phyloP scores from a whole-genome alignment of 2,888 invertebrate species.

The Asteroscopus sphinx region DNA sequence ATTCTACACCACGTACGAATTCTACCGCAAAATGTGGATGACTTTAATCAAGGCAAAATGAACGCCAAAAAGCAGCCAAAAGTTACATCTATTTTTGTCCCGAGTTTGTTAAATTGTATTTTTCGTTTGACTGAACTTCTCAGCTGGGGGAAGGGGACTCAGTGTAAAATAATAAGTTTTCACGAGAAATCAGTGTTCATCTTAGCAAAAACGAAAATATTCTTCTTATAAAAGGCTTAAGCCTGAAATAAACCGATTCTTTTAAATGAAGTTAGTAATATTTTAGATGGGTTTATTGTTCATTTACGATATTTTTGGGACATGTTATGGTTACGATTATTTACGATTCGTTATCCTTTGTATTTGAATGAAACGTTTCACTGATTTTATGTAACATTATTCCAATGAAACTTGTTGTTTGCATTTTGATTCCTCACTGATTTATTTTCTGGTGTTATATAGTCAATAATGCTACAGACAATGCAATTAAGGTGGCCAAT shows the following conservation, averaged over 20 bases:
- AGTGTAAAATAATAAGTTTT: constrained; percentile 61
- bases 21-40: constrained; percentile 48
- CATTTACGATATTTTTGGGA: constrained; percentile 5
- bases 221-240: constrained; percentile 11
- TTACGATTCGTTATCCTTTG: constrained; percentile 14
- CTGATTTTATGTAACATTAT: constrained; percentile 1
- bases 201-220: constrained; percentile 50
- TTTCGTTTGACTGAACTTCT: constrained; percentile 67
- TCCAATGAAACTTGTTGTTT: constrained; percentile 2
- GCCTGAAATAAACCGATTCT: constrained; percentile 22
- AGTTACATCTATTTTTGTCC: constrained; percentile 64
- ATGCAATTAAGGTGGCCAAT: too few species aligned
- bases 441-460: too few species aligned
- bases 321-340: too few species aligned
- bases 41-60: constrained; percentile 67
- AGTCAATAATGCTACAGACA: too few species aligned
- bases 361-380: constrained; percentile 1
- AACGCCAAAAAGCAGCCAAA: constrained; percentile 62
- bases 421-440: neutral
- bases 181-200: constrained; percentile 60
- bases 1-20: constrained; percentile 12
- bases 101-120: constrained; percentile 71
- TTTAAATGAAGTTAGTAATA: neutral
- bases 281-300: constrained; percentile 9
- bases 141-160: constrained; percentile 53